Conservation (phyloP, 2,113 vertebrate genomes). For the Chionodraco myersi region DNA sequence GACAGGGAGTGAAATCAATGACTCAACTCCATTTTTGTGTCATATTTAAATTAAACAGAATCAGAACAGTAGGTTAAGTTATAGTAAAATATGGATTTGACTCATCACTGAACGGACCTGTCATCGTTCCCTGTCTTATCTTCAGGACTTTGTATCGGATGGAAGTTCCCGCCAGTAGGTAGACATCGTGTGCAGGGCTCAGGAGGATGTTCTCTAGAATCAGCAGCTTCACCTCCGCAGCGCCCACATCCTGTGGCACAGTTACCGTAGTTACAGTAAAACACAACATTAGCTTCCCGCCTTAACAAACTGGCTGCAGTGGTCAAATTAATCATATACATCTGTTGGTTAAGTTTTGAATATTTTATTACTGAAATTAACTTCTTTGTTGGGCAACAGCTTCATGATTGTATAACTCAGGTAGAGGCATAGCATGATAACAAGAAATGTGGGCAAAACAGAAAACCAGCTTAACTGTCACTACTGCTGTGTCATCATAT, state of each 20-base stretch:
- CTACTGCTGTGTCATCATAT: neutral
- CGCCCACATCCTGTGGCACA: slow-evolving; percentile 88
- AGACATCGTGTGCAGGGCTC: slow-evolving; percentile 90
- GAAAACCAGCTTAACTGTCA: neutral
- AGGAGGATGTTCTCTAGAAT: slow-evolving; percentile 97
- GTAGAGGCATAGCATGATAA: neutral
- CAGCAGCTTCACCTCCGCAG: slow-evolving; percentile 94
- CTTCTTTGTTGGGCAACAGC: neutral
- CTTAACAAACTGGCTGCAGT: slow-evolving; percentile 11
- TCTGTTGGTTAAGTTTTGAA: neutral
- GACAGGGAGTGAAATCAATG: neutral
- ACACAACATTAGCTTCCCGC: slow-evolving; percentile 42
- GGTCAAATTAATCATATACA: neutral
- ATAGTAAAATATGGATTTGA: neutral
- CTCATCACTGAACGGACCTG: slow-evolving; percentile 83
- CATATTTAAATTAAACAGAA: no score
- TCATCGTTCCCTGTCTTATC: slow-evolving; percentile 92
- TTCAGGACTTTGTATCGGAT: slow-evolving; percentile 94
- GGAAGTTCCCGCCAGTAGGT: slow-evolving; percentile 92
- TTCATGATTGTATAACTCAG: neutral
- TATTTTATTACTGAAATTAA: neutral
- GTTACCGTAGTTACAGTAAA: slow-evolving; percentile 53
- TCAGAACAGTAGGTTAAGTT: neutral
- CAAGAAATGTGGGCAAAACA: neutral
- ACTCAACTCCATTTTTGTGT: slow-evolving; percentile 5